Base-by-base conservation (phyloP, 2,113 vertebrate genomes). In the Fukomys damarensis region DNA sequence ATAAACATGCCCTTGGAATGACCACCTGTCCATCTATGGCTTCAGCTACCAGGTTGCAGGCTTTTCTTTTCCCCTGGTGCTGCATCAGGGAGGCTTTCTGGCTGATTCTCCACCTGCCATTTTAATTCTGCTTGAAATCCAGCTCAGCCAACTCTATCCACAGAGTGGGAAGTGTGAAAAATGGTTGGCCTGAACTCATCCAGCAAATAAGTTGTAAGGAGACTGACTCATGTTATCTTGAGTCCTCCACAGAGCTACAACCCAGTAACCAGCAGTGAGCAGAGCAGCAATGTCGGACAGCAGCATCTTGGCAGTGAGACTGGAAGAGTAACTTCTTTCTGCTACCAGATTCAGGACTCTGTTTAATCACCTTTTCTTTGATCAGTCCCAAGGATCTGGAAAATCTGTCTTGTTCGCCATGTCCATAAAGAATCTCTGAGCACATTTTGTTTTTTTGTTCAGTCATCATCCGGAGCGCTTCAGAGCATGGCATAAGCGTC, bases 251-350 rank as follows among this genome's bases (percentile, higher is more conserved):
- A 46, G 72, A 52, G 46, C 16, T 54, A 20, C 46, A 79, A 20
- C 76, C 46, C 30, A 77, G 63, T 5, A 17, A 20, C 7, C 26
- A 28, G 49, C 38, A 2, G 43, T 3, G 32, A 68, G 30, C 0
- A 0, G 38, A 66, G 38, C 5, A 35, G 54, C 22, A 3, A 19
- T 16, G 26, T 38, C 85, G 58, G 58, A 16, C 17, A 0, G 7
- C 12, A 0, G 52, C 43, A 14, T 28, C n/a, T 0, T 5, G 12
- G 54, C 1, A 0, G 32, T 24, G 30, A 7, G 22, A 43, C 9
- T 30, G 8, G 28, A n/a, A 59, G 59, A 35, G 52, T 1, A 2
- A 14, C 26, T 10, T 54, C 2, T 72, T 77, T 38, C 74, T 66
- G 32, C 56, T 35, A 3, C 38, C 76, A 59, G 41, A n/a, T 46